Conservation (phyloP, 2,888 invertebrate genomes). For the Pheosia tremula region DNA sequence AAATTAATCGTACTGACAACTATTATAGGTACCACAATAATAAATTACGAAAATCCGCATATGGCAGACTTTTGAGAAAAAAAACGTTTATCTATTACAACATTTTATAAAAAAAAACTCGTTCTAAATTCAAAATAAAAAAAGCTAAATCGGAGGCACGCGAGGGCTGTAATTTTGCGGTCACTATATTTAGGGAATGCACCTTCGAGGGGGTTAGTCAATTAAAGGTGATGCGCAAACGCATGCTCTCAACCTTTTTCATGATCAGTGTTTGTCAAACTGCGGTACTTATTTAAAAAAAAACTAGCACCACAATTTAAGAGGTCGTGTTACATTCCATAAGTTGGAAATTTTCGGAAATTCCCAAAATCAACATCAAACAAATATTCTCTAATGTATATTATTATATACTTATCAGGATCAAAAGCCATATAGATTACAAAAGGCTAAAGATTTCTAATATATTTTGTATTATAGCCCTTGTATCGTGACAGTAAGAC, state of each 20-base stretch:
- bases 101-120: conserved; percentile 26
- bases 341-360: no score
- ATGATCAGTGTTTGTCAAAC: conserved; percentile 20
- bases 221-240: conserved; percentile 64
- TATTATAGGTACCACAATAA: neutral
- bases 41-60: neutral
- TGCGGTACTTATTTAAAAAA: neutral
- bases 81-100: neutral
- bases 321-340: no score
- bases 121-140: conserved; percentile 37
- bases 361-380: no score
- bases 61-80: neutral
- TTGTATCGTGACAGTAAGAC: no score
- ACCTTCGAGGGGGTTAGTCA: conserved; percentile 68
- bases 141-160: conserved; percentile 54
- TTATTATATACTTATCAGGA: no score
- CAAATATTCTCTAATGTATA: no score
- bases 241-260: conserved; percentile 48
- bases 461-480: no score
- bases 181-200: conserved; percentile 65
- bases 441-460: no score
- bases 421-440: no score
- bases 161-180: conserved; percentile 70
- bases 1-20: no score
- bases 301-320: no score